Evolutionary conservation across 2,888 invertebrate species (phyloP).

Genomic region (Oscheius sp.): DNA sequence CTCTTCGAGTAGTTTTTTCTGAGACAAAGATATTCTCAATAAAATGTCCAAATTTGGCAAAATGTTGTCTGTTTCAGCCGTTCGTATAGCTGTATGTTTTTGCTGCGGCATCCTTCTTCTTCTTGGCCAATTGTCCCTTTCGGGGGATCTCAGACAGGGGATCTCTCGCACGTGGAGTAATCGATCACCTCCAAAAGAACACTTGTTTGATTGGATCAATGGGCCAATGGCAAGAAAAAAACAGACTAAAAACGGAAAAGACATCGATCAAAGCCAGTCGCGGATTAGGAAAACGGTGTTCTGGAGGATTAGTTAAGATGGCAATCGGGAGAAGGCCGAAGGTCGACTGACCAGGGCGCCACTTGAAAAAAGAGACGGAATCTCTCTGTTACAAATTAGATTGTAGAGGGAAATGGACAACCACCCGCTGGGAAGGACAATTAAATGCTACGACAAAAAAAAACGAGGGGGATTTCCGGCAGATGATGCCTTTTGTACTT

Average conservation of each 20-base stretch:
- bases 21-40: too few relatives aligned
- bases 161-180: conserved; percentile 25
- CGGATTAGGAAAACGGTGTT: conserved; percentile 6
- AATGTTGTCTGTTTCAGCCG: neutral
- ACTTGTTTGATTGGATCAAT: conserved; percentile 23
- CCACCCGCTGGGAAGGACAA: conserved; percentile 21
- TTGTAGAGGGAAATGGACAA: conserved; percentile 18
- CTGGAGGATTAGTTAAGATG: conserved; percentile 3
- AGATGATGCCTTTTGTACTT: neutral
- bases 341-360: conserved; percentile 9
- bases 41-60: neutral
- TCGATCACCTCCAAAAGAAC: conserved; percentile 30
- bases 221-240: neutral
- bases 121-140: neutral
- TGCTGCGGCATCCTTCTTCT: neutral
- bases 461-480: too few relatives aligned
- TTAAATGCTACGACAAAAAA: neutral
- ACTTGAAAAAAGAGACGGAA: conserved; percentile 2
- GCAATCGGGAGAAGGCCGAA: conserved; percentile 5
- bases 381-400: conserved; percentile 27
- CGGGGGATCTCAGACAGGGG: neutral
- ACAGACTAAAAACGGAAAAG: neutral
- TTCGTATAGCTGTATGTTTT: too few relatives aligned
- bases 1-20: too few relatives aligned
- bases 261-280: neutral